Conservation (phyloP, 2,888 invertebrate species). For the Bedellia somnulentella region DNA sequence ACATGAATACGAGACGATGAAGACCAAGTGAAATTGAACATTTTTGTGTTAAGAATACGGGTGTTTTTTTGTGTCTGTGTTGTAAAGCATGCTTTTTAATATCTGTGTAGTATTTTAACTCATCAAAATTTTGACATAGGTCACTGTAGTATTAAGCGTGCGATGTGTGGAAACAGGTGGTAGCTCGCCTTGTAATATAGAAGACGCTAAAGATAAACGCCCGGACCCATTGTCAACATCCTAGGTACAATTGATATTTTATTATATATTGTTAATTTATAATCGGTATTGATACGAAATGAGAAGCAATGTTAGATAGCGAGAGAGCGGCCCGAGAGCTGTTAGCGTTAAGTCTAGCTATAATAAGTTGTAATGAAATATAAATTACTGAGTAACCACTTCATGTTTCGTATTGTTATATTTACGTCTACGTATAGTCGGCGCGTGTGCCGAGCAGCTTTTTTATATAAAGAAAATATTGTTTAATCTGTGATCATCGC, state of each 20-base stretch:
- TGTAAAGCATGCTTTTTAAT: too few relatives aligned
- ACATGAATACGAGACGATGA: too few relatives aligned
- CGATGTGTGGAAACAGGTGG: too few relatives aligned
- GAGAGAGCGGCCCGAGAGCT: slow-evolving; percentile 39
- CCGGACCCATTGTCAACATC: slow-evolving; percentile 56
- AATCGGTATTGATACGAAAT: slow-evolving; percentile 54
- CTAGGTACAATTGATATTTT: slow-evolving; percentile 62
- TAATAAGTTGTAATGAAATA: slow-evolving; percentile 51
- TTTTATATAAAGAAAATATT: slow-evolving; percentile 30
- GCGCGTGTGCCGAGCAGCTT: slow-evolving; percentile 57
- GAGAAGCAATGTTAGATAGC: slow-evolving; percentile 52
- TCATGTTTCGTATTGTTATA: slow-evolving; percentile 54
- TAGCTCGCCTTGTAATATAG: too few relatives aligned
- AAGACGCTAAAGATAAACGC: too few relatives aligned
- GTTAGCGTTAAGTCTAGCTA: slow-evolving; percentile 54
- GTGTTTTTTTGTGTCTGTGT: too few relatives aligned
- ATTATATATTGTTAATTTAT: slow-evolving; percentile 60
- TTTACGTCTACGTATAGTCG: slow-evolving; percentile 56
- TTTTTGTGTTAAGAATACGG: too few relatives aligned
- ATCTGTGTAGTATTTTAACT: too few relatives aligned
- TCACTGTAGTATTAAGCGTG: too few relatives aligned
- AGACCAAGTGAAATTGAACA: too few relatives aligned
- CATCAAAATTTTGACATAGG: too few relatives aligned
- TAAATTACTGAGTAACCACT: slow-evolving; percentile 59
- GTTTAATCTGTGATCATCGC: slow-evolving; percentile 60